Evolutionary conservation across 2,888 invertebrate species (phyloP).

Genomic region (Mythimna ferrago): DNA sequence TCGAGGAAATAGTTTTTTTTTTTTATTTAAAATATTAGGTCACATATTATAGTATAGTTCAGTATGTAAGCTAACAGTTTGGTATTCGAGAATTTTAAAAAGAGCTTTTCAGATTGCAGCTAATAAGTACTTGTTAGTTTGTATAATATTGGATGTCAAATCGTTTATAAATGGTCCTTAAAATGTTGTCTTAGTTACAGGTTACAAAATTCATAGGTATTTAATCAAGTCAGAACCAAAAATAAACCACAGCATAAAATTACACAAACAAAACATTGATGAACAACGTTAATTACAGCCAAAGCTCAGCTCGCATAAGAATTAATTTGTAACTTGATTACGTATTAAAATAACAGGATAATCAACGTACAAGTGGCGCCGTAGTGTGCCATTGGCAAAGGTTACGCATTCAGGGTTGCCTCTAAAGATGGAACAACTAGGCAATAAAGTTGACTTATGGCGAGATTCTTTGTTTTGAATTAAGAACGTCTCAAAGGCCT

Average conservation of each 20-base stretch:
- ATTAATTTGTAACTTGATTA: slow-evolving; percentile 63
- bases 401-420: slow-evolving; percentile 61
- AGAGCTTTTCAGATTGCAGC: neutral
- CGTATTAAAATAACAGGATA: slow-evolving; percentile 66
- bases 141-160: too few species aligned
- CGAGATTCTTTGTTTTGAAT: too few species aligned
- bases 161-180: too few species aligned
- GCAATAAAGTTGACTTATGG: neutral
- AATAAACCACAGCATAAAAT: slow-evolving; percentile 42
- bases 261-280: slow-evolving; percentile 48
- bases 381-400: slow-evolving; percentile 70
- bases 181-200: too few species aligned
- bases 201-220: slow-evolving; percentile 6
- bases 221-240: slow-evolving; percentile 4
- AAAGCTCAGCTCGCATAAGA: slow-evolving; percentile 54
- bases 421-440: neutral
- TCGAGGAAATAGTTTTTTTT: neutral
- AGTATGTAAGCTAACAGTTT: too few species aligned
- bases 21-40: neutral
- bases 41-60: too few species aligned
- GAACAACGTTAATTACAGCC: slow-evolving; percentile 58
- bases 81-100: neutral
- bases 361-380: slow-evolving; percentile 62
- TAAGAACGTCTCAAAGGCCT: too few species aligned
- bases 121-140: too few species aligned